Percentiles rank a stretch among this genome's conserved stretches.
phyloP scores from a whole-genome alignment of 2,797 vertebrate species.

The Macrochelys suwanniensis region DNA sequence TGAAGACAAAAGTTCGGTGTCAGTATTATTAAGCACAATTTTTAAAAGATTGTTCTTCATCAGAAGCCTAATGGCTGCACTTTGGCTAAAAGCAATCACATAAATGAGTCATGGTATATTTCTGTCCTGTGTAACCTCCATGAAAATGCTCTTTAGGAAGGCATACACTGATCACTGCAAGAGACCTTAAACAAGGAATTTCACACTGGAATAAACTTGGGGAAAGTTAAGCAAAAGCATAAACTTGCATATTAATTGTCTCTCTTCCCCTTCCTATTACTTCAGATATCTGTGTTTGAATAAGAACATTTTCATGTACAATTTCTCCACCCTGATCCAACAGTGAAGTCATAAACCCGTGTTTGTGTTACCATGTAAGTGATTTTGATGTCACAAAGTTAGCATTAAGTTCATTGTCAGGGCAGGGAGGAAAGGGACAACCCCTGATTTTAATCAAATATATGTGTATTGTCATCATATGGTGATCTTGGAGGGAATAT shows the following conservation, averaged over 20 bases:
- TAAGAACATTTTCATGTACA: background rate
- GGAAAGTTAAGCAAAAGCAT: background rate
- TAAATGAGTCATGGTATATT: background rate
- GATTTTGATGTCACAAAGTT: background rate
- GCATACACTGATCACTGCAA: background rate
- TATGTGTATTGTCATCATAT: background rate
- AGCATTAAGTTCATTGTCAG: background rate
- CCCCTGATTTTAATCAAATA: background rate
- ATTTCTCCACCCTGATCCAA: background rate
- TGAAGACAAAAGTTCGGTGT: background rate
- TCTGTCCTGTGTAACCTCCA: background rate
- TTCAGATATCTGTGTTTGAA: background rate
- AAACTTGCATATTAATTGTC: background rate
- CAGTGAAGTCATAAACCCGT: background rate
- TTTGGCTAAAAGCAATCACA: background rate
- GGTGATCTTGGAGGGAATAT: background rate
- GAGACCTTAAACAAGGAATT: background rate
- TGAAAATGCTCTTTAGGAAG: rapidly evolving
- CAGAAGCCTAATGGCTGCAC: background rate
- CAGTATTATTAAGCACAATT: background rate
- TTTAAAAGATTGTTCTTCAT: background rate
- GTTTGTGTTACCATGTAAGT: background rate
- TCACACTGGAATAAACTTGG: background rate
- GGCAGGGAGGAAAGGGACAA: background rate
- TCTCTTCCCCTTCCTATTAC: background rate